Evolutionary conservation across 64 coral and sea anemone species (phyloP), one percentile per base, ranked within the genome.

Genomic region (Stichodactyla helianthus): DNA sequence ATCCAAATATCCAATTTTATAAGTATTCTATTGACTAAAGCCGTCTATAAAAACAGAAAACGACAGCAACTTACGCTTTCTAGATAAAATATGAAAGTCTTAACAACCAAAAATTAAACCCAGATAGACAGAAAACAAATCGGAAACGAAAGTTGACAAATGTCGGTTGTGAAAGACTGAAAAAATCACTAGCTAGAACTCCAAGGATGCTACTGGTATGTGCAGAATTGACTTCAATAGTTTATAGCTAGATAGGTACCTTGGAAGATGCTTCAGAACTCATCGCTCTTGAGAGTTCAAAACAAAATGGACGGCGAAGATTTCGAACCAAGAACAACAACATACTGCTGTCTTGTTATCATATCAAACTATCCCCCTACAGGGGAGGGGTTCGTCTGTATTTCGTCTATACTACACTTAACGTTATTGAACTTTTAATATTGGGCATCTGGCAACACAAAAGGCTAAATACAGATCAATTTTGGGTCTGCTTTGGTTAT

Each of bases 261-360:
- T 71, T 83, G 28, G 23, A 26, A 71, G 60, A 54, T 27, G 50
- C 68, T 11, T 55, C 13, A 76, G 63, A 84, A 71, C 81, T 83
- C 88, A 89, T 89, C 22, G 61, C 76, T 28, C 23, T 54, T 15
- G 62, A 17, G 17, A 52, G 54, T 59, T 58, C 58, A 10, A 82
- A 10, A 9, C 27, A 12, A 15, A 54, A 86, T 68, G 52, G 56
- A 71, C 18, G 17, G 14, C 53, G 15, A 28, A 65, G 7, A 35
- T 62, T 71, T 58, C 87, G 79, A 31, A 89, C 17, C 77, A 60
- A 54, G 19, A n/a, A n/a, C 57, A 44, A 12, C 11, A 51, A 54
- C 86, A 87, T 87, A 4, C 10, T 44, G 51, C 0, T 9, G 4
- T 74, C 68, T 31, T 28, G 68, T 74, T 74, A 74, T 25, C 5